These are phyloP conservation scores for Chrysotoxum bicinctum DNA, from an alignment of 2,888 invertebrate genomes.

Conservation along the genomic window DNA sequence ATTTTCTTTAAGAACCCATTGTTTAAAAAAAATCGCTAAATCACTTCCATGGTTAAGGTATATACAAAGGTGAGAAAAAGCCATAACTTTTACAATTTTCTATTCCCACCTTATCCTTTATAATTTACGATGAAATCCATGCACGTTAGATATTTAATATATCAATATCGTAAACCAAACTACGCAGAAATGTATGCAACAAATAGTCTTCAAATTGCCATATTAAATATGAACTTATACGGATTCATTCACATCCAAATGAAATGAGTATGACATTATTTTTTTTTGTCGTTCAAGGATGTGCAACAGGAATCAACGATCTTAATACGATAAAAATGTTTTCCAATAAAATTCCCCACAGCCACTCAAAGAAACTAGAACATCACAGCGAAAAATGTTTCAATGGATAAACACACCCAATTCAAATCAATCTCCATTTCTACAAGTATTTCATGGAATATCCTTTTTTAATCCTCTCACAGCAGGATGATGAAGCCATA, in stretches of 20 bases:
- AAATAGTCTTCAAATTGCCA: background rate
- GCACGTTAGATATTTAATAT: too few species aligned
- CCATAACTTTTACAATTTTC: too few species aligned
- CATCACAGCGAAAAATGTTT: background rate
- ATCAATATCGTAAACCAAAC: background rate
- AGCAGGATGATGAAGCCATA: conserved; percentile 4
- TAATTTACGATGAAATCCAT: too few species aligned
- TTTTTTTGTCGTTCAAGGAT: background rate
- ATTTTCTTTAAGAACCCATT: too few species aligned
- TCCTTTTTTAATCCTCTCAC: conserved; percentile 20
- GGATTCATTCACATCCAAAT: background rate
- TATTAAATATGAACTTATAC: background rate
- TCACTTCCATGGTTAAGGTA: too few species aligned
- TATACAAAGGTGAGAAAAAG: too few species aligned
- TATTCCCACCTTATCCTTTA: too few species aligned
- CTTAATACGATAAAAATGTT: background rate
- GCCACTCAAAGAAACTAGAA: background rate
- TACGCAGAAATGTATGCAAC: background rate
- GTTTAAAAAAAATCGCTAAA: too few species aligned
- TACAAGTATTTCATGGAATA: background rate
- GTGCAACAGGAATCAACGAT: background rate
- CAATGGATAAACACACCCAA: conserved; percentile 3
- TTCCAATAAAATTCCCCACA: background rate
- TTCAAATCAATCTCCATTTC: conserved; percentile 17
- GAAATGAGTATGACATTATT: background rate